Evolutionary conservation across 2,113 vertebrate species (phyloP).

Genomic region (Lepus americanus): DNA sequence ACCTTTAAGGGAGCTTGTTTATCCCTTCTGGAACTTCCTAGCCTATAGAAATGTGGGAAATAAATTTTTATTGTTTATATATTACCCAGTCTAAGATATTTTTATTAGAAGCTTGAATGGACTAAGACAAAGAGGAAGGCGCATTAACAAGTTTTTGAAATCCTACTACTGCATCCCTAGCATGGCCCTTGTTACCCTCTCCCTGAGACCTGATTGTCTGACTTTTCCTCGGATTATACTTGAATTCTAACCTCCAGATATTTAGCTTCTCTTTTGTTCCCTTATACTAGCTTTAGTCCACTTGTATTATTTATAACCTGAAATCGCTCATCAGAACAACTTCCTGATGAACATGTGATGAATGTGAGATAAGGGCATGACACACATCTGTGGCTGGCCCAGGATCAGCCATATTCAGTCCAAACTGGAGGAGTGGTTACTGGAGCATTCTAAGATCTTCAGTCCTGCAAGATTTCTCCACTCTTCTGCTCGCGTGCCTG

Average conservation of each 20-base stretch:
- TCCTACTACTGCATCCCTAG: not conserved
- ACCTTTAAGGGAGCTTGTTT: not conserved
- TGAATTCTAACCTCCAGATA: not conserved
- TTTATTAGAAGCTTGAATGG: not conserved
- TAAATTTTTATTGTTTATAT: not conserved
- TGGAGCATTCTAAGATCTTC: not conserved
- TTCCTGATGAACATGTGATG: not conserved
- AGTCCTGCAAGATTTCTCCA: not conserved
- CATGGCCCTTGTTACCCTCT: not conserved
- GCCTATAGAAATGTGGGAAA: not conserved
- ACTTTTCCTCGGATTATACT: not conserved
- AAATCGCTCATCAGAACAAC: conserved; percentile 7
- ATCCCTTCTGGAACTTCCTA: not conserved
- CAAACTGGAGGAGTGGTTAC: not conserved
- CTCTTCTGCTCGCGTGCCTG: not conserved
- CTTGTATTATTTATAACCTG: not conserved
- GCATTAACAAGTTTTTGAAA: not conserved
- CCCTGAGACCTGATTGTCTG: not conserved
- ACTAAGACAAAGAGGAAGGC: not conserved
- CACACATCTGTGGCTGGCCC: not conserved
- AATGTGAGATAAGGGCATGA: not conserved
- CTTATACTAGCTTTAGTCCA: not conserved
- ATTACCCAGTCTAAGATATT: not conserved
- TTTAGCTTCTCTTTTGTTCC: not conserved
- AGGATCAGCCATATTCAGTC: not conserved